Evolutionary conservation across 1,140 invertebrate species (phyloP).

Genomic region (Sitobion miscanthi): DNA sequence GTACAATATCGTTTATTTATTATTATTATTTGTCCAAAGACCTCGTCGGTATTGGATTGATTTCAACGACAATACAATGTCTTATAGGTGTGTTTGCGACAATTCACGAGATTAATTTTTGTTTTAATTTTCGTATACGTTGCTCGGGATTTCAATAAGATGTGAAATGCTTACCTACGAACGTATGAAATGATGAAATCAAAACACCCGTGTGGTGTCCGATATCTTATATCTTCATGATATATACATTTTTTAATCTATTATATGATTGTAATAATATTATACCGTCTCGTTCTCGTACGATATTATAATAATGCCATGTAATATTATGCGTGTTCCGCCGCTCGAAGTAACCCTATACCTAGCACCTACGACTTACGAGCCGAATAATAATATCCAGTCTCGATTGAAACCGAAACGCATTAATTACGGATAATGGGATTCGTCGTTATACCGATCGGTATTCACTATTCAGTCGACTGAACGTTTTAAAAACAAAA

Average conservation of each 20-base stretch:
- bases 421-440: conserved; percentile 10
- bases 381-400: neutral
- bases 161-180: neutral
- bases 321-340: neutral
- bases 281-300: neutral
- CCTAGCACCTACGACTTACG: neutral
- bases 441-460: neutral
- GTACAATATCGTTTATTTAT: neutral
- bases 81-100: neutral
- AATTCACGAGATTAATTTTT: neutral
- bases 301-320: neutral
- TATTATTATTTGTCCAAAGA: neutral
- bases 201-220: neutral
- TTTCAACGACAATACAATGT: neutral
- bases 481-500: conserved; percentile 10
- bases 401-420: neutral
- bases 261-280: neutral
- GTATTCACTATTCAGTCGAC: neutral
- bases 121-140: neutral
- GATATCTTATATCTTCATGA: neutral
- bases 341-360: neutral
- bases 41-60: neutral
- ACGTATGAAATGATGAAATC: neutral
- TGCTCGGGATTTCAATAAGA: neutral
- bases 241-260: neutral